phyloP scores from a whole-genome alignment of 2,888 invertebrate genomes.

The Napeogenes sylphis region DNA sequence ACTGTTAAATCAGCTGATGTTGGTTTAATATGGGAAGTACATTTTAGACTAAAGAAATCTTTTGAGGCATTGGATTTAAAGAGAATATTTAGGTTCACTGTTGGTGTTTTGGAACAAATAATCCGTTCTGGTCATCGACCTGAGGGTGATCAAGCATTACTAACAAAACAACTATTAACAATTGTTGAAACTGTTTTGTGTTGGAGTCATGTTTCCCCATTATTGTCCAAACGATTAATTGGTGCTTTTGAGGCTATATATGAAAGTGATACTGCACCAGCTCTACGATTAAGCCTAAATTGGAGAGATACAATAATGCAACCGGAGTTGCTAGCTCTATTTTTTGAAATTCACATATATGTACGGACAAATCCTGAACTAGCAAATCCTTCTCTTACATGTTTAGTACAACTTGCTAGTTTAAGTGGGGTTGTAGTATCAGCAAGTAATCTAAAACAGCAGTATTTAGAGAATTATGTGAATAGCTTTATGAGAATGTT shows the following conservation, averaged over 20 bases:
- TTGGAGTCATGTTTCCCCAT: constrained; percentile 87
- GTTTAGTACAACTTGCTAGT: constrained; percentile 85
- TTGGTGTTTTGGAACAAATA: constrained; percentile 66
- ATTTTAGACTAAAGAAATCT: constrained; percentile 88
- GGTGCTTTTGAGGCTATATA: constrained; percentile 84
- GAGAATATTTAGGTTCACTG: constrained; percentile 82
- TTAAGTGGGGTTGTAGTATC: constrained; percentile 64
- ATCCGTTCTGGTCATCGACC: constrained; percentile 65
- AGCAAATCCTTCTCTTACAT: constrained; percentile 86
- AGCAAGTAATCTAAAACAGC: constrained; percentile 57
- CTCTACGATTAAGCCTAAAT: constrained; percentile 79
- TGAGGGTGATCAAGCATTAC: constrained; percentile 72
- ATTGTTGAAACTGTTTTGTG: constrained; percentile 87
- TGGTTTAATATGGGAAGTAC: constrained; percentile 92
- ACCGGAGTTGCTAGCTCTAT: constrained; percentile 84
- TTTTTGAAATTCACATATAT: constrained; percentile 90
- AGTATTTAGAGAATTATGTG: constrained; percentile 69
- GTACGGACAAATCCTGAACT: constrained; percentile 85
- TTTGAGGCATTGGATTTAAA: constrained; percentile 90
- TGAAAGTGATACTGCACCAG: constrained; percentile 80
- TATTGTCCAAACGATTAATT: constrained; percentile 82
- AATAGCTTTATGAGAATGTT: constrained; percentile 67
- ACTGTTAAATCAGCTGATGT: constrained; percentile 91
- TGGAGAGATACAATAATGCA: constrained; percentile 89
- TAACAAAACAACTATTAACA: constrained; percentile 83